A percentile compares a stretch with the other conserved stretches of the same genome.
Evolutionary conservation across 1,140 invertebrate genomes (phyloP).

Genomic region (Neelides sp.): DNA sequence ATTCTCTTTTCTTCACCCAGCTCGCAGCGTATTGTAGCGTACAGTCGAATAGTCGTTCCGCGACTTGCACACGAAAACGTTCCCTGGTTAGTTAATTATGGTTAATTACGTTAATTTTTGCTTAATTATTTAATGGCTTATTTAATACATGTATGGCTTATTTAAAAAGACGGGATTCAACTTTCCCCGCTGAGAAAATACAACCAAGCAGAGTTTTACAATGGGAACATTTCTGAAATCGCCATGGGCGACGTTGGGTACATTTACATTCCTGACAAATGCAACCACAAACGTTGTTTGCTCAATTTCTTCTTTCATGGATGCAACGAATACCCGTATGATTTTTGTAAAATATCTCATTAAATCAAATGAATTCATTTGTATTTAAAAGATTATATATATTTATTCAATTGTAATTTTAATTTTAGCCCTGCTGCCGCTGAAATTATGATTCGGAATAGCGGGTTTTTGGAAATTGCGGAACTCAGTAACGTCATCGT

Average conservation of each 20-base stretch:
- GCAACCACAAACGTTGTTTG: conserved; percentile 5
- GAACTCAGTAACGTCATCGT: conserved; percentile 16
- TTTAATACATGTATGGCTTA: not conserved
- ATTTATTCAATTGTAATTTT: not conserved
- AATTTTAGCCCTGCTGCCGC: conserved; percentile 11
- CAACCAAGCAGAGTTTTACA: conserved; percentile 21
- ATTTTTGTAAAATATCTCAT: not conserved
- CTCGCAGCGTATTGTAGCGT: too few species aligned
- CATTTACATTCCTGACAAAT: conserved; percentile 20
- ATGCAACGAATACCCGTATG: conserved; percentile 25
- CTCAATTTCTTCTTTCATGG: conserved; percentile 27
- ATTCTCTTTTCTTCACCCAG: too few species aligned
- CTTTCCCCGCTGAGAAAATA: conserved; percentile 6
- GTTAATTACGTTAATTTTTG: not conserved
- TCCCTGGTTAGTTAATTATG: too few species aligned
- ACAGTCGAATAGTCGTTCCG: too few species aligned
- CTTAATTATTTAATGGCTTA: not conserved
- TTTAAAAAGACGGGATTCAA: not conserved
- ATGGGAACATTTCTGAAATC: not conserved
- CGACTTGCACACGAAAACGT: too few species aligned
- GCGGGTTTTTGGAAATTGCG: conserved; percentile 18
- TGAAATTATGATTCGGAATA: conserved; percentile 11
- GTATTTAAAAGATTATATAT: not conserved
- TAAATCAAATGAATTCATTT: not conserved
- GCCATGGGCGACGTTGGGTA: conserved; percentile 19